phyloP scores from a whole-genome alignment of 2,888 invertebrate species.

The Acrobasis repandana region DNA sequence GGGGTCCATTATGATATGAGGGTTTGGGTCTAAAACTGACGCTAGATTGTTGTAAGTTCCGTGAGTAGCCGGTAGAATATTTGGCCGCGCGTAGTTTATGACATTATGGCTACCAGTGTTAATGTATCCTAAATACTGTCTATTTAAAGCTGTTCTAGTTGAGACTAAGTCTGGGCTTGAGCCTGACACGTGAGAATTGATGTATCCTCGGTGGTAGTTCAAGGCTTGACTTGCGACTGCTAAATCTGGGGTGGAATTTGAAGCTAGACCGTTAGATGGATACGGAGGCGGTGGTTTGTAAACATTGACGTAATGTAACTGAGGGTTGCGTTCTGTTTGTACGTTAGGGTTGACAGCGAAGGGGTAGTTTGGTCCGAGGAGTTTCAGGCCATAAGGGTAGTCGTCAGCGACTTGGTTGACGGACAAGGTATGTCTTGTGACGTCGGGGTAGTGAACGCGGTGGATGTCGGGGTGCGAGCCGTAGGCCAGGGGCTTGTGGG shows the following conservation, averaged over 20 bases:
- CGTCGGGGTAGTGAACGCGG: conserved; percentile 86
- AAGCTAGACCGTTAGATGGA: conserved; percentile 89
- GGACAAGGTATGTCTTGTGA: conserved; percentile 79
- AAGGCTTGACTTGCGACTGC: conserved; percentile 87
- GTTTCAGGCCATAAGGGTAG: conserved; percentile 62
- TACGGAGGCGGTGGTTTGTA: conserved; percentile 94
- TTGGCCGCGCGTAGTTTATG: conserved; percentile 57
- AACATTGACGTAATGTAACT: conserved; percentile 84
- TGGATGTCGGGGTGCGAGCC: conserved; percentile 91
- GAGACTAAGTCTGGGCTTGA: conserved; percentile 91
- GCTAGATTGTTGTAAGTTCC: conserved; percentile 89
- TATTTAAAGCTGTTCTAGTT: conserved; percentile 84
- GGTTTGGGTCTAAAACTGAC: conserved; percentile 80
- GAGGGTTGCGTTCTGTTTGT: conserved; percentile 68
- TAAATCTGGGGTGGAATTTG: conserved; percentile 92
- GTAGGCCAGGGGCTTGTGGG: conserved; percentile 75
- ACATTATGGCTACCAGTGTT: conserved; percentile 57
- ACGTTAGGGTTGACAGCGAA: conserved; percentile 69
- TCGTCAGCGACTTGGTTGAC: conserved; percentile 60
- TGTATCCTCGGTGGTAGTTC: conserved; percentile 72
- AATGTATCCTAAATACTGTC: conserved; percentile 69
- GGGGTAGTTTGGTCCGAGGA: conserved; percentile 64
- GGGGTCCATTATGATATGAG: conserved; percentile 81
- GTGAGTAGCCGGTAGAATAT: conserved; percentile 80
- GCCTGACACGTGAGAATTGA: conserved; percentile 85